Conservation (phyloP, 1,140 invertebrate genomes). For the Drosophila sechellia region DNA sequence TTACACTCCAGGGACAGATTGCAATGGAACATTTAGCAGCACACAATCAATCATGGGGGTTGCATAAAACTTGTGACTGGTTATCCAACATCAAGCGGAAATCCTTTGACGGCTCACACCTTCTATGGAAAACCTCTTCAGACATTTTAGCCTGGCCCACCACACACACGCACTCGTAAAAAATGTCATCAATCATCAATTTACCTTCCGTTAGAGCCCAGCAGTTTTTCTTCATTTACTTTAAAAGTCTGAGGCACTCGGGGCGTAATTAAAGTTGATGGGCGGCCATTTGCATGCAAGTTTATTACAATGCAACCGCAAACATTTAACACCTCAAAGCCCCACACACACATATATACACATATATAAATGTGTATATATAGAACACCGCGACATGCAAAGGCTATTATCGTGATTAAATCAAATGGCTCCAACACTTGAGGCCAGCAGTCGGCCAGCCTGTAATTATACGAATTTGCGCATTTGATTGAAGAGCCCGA, state of each 20-base stretch:
- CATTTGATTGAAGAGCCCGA: conserved; percentile 74
- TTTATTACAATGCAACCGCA: conserved; percentile 65
- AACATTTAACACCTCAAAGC: conserved; percentile 75
- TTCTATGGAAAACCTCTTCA: conserved; percentile 21
- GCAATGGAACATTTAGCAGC: conserved; percentile 9
- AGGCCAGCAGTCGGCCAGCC: conserved; percentile 24
- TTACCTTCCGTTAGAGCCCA: conserved; percentile 25
- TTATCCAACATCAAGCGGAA: conserved; percentile 40
- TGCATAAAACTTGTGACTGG: conserved; percentile 4
- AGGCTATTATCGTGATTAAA: conserved; percentile 80
- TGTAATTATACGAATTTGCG: conserved; percentile 77
- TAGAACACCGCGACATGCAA: conserved; percentile 62
- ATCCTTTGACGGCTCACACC: conserved; percentile 44
- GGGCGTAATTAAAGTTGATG: conserved; percentile 70
- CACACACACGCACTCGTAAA: conserved; percentile 7
- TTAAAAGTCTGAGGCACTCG: conserved; percentile 25
- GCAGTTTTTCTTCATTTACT: conserved; percentile 63
- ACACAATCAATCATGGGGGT: conserved; percentile 29
- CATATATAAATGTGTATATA: background rate
- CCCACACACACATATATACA: conserved; percentile 2
- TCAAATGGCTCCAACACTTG: conserved; percentile 56
- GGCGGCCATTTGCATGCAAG: conserved; percentile 65
- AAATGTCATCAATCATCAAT: conserved; percentile 66
- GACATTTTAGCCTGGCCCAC: background rate
- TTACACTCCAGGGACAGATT: background rate